Evolutionary conservation across 1,140 invertebrate species (phyloP).

Genomic region (Chionoecetes opilio): DNA sequence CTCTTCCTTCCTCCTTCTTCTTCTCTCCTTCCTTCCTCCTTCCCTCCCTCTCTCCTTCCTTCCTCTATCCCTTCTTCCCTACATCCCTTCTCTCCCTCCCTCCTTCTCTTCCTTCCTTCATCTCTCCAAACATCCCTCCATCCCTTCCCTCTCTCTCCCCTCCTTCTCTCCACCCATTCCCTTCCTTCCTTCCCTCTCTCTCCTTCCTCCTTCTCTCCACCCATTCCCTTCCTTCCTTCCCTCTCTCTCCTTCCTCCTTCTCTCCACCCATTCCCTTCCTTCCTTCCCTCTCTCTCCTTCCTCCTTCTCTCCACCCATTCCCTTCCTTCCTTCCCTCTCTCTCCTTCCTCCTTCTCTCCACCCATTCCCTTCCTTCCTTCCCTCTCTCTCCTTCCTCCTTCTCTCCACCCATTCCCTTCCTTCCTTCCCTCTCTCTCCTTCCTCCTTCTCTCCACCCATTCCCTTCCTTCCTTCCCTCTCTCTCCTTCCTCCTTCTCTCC

Average conservation of each 20-base stretch:
- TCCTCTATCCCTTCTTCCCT: too few species aligned
- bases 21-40: background rate
- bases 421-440: background rate
- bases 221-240: background rate
- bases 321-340: background rate
- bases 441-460: background rate
- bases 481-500: background rate
- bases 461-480: background rate
- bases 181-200: background rate
- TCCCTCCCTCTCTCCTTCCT: background rate
- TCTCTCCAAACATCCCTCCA: too few species aligned
- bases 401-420: background rate
- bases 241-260: background rate
- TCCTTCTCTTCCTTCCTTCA: too few species aligned
- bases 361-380: background rate
- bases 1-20: background rate
- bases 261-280: background rate
- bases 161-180: background rate
- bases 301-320: background rate
- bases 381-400: background rate
- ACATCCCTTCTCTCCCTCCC: too few species aligned
- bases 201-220: background rate
- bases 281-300: background rate
- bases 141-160: background rate
- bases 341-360: background rate